Base-by-base conservation (phyloP, 2,113 vertebrate genomes). In the Kryptolebias marmoratus region DNA sequence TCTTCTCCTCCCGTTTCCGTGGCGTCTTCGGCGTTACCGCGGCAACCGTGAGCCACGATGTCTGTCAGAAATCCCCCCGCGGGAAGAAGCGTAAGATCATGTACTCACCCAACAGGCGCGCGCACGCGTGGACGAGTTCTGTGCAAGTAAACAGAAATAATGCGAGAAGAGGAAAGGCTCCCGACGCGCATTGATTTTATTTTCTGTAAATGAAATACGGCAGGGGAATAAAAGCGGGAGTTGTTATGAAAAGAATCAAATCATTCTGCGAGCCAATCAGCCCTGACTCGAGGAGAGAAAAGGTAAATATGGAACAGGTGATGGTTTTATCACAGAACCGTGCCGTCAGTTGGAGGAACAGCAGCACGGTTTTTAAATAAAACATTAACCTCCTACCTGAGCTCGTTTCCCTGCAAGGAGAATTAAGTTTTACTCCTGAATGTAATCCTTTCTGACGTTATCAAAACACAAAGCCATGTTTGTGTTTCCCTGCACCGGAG, bases 31-130 rank as follows among this genome's bases (percentile, higher is more conserved):
- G 84, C 57, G 73, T 84, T 65, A 80, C 72, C 44, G 57, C 45
- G 57, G 64, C 8, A 11, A 55, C 64, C 77, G 62, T 81, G 84
- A 88, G 50, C 88, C 83, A 85, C 70, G 53, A 3, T 49, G 61
- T 57, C 52, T 8, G 45, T 44, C 70, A 71, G 15, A 11, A 53
- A 66, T 77, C 74, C 47, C 64, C 42, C 67, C 45, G 62, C 22
- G 69, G 69, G 78, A 65, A 60, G 71, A 39, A n/a, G n/a, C 50
- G 53, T 75, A 30, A 63, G 64, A 72, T 64, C 39, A 77, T 79
- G 56, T 30, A 50, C 80, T 58, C 59, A 36, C 73, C 71, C 75
- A 53, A 68, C 67, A 61, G 47, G 15, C 53, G 45, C 56, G 31
- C 65, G 55, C 53, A 49, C 56, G 31, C 65, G 55, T 57, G 60